These are phyloP conservation scores for honey bee (Apis mellifera) DNA, from an alignment of 1,140 invertebrate species.

Conservation along the genomic window DNA sequence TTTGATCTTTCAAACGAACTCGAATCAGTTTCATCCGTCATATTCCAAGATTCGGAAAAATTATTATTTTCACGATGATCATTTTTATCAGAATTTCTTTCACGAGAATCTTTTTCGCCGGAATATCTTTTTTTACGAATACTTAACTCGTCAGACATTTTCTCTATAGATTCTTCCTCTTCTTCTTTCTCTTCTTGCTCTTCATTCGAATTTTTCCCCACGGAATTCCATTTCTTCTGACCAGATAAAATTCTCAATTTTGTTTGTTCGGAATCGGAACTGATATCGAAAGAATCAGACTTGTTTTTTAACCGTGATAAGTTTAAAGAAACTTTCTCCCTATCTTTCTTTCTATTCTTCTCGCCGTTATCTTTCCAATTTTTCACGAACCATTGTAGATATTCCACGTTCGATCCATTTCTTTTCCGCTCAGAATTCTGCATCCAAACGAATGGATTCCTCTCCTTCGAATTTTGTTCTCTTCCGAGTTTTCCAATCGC, in stretches of 20 bases:
- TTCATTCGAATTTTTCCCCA: background rate
- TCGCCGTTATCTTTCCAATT: background rate
- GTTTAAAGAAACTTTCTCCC: background rate
- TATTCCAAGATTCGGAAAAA: background rate
- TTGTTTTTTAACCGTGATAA: background rate
- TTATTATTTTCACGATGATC: background rate
- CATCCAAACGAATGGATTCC: too few relatives aligned
- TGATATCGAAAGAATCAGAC: background rate
- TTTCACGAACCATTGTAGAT: background rate
- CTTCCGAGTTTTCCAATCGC: background rate
- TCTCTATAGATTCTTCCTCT: background rate
- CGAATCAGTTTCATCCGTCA: too few relatives aligned
- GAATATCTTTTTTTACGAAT: background rate
- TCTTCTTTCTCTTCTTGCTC: too few relatives aligned
- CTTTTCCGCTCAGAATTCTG: accelerated
- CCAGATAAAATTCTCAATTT: background rate
- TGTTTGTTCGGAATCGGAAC: background rate
- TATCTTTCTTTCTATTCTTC: too few relatives aligned
- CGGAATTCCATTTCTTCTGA: background rate
- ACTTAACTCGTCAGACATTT: background rate
- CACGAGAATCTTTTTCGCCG: background rate
- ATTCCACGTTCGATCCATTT: background rate
- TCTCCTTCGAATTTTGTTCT: background rate
- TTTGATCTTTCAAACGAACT: background rate
- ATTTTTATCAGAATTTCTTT: background rate